These are phyloP conservation scores for Chelonus formosanus DNA, from an alignment of 2,888 invertebrate genomes.

Conservation along the genomic window DNA sequence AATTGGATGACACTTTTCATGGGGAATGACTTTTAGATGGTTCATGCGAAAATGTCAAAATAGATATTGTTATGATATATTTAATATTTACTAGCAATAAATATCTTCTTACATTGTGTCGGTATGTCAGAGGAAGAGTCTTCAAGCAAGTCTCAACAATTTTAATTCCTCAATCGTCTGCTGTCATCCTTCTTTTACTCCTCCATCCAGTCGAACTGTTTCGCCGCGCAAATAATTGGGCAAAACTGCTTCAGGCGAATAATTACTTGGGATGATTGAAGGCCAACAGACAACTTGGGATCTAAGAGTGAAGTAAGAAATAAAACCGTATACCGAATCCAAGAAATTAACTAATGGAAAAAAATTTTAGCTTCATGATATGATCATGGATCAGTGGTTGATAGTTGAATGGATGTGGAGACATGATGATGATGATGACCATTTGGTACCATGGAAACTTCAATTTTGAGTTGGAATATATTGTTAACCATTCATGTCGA, in stretches of 20 bases:
- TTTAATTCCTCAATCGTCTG: constrained; percentile 58
- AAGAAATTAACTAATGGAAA: constrained; percentile 10
- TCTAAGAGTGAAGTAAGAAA: constrained; percentile 8
- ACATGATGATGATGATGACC: background rate
- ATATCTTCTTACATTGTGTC: constrained; percentile 22
- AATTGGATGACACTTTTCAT: constrained; percentile 63
- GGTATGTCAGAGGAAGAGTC: constrained; percentile 35
- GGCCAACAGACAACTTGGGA: constrained; percentile 30
- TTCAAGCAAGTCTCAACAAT: constrained; percentile 50
- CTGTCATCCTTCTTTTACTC: constrained; percentile 34
- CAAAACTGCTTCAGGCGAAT: constrained; percentile 54
- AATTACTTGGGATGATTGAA: constrained; percentile 53
- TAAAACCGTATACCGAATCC: constrained; percentile 8
- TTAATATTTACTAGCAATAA: background rate
- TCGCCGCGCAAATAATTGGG: constrained; percentile 53
- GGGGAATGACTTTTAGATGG: constrained; percentile 51
- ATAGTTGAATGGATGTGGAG: background rate
- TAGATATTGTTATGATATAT: background rate
- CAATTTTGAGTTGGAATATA: no score
- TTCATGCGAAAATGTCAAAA: no score
- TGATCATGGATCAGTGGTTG: background rate
- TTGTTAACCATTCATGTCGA: no score
- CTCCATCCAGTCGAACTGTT: constrained; percentile 31
- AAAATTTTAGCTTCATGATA: background rate
- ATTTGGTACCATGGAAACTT: no score